Percentiles rank a stretch among this genome's conserved stretches.
Conservation (phyloP, 30 jellyfish, hydroid and myxozoan species). For the Clytia hemisphaerica region DNA sequence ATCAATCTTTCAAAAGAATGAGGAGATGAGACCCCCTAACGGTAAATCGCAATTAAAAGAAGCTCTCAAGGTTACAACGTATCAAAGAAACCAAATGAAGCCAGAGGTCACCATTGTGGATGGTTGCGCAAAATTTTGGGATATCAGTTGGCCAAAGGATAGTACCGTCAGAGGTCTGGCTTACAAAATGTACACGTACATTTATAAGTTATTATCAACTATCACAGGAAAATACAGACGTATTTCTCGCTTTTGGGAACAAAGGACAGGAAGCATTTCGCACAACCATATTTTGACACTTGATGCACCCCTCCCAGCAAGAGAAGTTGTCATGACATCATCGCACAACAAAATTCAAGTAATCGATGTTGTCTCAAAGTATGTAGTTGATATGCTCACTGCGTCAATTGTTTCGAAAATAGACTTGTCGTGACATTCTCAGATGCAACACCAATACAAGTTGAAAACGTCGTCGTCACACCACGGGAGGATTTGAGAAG, state of each 20-base stretch:
- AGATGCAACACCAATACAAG: neutral
- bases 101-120: neutral
- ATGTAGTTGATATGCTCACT: neutral
- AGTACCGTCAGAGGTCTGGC: no score
- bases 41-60: neutral
- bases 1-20: neutral
- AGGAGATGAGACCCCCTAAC: neutral
- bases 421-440: neutral
- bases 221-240: no score
- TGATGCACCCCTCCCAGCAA: neutral
- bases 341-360: neutral
- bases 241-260: no score
- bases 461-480: neutral
- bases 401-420: neutral
- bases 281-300: neutral
- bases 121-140: constrained; percentile 1
- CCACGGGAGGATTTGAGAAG: neutral
- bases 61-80: neutral
- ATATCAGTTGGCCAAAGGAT: neutral
- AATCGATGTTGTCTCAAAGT: neutral
- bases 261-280: neutral
- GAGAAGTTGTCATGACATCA: neutral
- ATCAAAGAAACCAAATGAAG: neutral
- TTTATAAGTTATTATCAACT: no score
- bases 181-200: no score